Base-by-base conservation (phyloP, 2,797 vertebrate species). In the Notamacropus eugenii region DNA sequence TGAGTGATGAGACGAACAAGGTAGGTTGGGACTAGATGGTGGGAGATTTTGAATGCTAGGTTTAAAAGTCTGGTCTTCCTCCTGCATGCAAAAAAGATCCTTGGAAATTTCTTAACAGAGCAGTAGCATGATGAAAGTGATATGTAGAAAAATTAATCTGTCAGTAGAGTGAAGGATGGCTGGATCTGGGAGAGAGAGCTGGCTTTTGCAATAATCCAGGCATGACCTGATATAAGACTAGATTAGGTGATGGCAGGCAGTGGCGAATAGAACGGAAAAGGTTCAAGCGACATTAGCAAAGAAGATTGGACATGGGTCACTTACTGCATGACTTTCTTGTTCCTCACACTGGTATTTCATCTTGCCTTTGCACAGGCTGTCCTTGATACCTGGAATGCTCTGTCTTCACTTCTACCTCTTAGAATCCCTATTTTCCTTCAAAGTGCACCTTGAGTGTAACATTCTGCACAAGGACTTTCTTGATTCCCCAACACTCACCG, bases 1-100 rank as follows among this genome's bases (percentile, higher is more conserved):
- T 34, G 50, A 46, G 40, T 14, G 0, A 50, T 11, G 24, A 13
- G 27, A 29, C 0, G 46, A 24, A 14, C 34, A 2, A n/a, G 14
- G 0, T 46, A 13, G 55, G 2, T 4, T 5, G 5, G 46, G 82
- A 54, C 46, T 34, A 10, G 29, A 8, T 50, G 22, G 19, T 91
- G 6, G 57, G 46, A 31, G 62, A 46, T 19, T 28, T 54, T 46
- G 27, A 19, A 27, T 40, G 10, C 82, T 34, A 13, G 74, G 27
- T 31, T 9, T 52, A 82, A 40, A 40, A 1, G 1, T 3, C 29
- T 0, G 1, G 13, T 0, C 54, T 16, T 6, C 0, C 13, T 87
- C 22, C 24, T 46, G 1, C 11, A 46, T 87, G 40, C 22, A 50
- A 50, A 87, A 50, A 6, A 14, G 56, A 91, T 55, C 46, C 3